Evolutionary conservation across 92 coral and sea anemone genomes (phyloP).

Genomic region (Metridium senile): DNA sequence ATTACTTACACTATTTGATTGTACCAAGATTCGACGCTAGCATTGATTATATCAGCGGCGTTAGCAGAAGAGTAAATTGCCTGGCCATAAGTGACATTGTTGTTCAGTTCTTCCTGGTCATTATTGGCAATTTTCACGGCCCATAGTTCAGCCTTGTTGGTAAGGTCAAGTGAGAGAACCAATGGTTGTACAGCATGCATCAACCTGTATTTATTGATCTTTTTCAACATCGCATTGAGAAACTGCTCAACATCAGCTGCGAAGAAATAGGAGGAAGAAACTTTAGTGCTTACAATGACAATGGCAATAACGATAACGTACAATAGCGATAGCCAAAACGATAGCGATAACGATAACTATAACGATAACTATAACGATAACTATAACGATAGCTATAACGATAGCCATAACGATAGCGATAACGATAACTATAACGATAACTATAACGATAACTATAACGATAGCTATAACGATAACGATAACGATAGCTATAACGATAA

Average conservation of each 20-base stretch:
- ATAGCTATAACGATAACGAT: no score
- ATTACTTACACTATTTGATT: conserved; percentile 64
- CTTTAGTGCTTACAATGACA: no score
- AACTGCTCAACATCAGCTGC: conserved; percentile 42
- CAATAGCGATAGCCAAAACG: no score
- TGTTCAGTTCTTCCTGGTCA: conserved; percentile 71
- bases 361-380: no score
- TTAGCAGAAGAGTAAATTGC: conserved; percentile 66
- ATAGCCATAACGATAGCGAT: no score
- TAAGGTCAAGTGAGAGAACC: conserved; percentile 62
- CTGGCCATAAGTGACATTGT: conserved; percentile 80
- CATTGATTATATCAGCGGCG: conserved; percentile 36
- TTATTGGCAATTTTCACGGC: conserved; percentile 77
- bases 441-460: no score
- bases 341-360: no score
- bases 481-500: no score
- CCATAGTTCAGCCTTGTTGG: conserved; percentile 78
- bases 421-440: no score
- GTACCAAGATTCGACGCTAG: conserved; percentile 84
- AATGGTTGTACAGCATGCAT: conserved; percentile 88
- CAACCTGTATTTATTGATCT: conserved; percentile 78
- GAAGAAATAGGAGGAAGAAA: no score
- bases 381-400: no score
- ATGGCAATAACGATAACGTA: no score
- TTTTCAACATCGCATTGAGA: conserved; percentile 51